phyloP scores from a whole-genome alignment of 2,113 vertebrate species.

The Epinephelus moara region DNA sequence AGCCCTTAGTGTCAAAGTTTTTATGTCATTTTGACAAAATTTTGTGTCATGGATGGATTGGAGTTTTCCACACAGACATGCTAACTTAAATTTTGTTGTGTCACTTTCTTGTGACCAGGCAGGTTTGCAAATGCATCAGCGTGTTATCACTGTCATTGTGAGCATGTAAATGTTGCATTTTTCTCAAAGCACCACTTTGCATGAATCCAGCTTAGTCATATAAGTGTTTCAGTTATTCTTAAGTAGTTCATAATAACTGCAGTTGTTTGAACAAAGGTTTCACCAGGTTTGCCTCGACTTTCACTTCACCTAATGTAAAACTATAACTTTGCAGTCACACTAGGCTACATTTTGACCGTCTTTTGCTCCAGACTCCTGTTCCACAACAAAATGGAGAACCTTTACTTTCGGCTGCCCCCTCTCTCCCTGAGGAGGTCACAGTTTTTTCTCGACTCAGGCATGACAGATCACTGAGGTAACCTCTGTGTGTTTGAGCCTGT shows the following conservation, averaged over 20 bases:
- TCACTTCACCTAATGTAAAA: constrained; percentile 2
- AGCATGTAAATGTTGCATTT: too few relatives aligned
- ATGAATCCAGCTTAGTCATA: too few relatives aligned
- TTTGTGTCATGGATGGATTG: too few relatives aligned
- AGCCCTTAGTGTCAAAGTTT: too few relatives aligned
- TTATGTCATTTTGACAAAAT: too few relatives aligned
- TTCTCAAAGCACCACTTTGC: too few relatives aligned
- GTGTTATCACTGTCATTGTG: too few relatives aligned
- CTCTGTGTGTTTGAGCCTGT: constrained; percentile 39
- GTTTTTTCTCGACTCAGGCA: constrained; percentile 9
- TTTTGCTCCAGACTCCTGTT: neutral
- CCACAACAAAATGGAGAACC: constrained; percentile 2
- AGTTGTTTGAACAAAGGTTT: neutral
- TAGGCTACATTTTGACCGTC: neutral
- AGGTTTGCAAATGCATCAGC: too few relatives aligned
- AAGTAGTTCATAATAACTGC: neutral
- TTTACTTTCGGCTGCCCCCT: constrained; percentile 5
- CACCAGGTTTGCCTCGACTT: neutral
- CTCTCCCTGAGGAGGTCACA: constrained; percentile 39
- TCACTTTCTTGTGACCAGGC: too few relatives aligned
- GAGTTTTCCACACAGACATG: too few relatives aligned
- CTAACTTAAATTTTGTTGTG: too few relatives aligned
- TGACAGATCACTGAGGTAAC: constrained; percentile 42
- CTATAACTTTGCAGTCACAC: constrained; percentile 1
- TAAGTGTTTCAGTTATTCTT: neutral